Evolutionary conservation across 1,140 invertebrate species (phyloP), one percentile per base, ranked within the genome.

Genomic region (Batillaria attramentaria): DNA sequence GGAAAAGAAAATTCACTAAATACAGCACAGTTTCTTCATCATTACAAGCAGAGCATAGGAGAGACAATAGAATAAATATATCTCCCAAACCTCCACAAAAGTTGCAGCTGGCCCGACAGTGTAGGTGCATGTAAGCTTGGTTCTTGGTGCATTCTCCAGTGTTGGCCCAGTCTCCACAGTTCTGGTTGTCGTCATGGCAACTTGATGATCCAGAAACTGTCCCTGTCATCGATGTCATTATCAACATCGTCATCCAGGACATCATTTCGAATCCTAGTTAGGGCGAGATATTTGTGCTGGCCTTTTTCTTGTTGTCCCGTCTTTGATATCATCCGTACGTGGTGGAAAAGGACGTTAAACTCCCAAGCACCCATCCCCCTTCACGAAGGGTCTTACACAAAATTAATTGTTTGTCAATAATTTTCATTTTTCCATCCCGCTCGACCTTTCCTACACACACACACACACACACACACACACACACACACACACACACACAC

Each of bases 91-190:
- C n/a, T n/a, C n/a, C n/a, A n/a, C n/a, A n/a, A n/a, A n/a, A n/a
- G 10, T 77, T 54, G 70, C 79, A 80, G 43, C 74, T 77, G n/a
- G 37, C n/a, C 33, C 50, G 35, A 57, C 79, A 80, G 74, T 77
- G 33, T 6, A 18, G 39, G 28, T 35, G 68, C 79, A 80, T 80
- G 79, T 72, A 80, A 39, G 41, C 31, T 0, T 74, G 57, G 74
- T 80, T 72, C 20, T 41, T 72, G 24, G 33, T 24, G 42, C 79
- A 80, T n/a, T 80, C 74, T 10, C 79, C 79, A 4, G n/a, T 46
- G 6, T 24, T 39, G 1, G 74, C 68, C 79, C 79, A 80, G 31
- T 68, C 65, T 8, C 39, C 39, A 20, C 79, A 80, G 41, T 73
- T 50, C 8, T n/a, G 2, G 41, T 33, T 72, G 13, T 35, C 10